These are phyloP conservation scores for Hirtodrosophila histrioides DNA, from an alignment of 2,888 invertebrate species.

Conservation along the genomic window DNA sequence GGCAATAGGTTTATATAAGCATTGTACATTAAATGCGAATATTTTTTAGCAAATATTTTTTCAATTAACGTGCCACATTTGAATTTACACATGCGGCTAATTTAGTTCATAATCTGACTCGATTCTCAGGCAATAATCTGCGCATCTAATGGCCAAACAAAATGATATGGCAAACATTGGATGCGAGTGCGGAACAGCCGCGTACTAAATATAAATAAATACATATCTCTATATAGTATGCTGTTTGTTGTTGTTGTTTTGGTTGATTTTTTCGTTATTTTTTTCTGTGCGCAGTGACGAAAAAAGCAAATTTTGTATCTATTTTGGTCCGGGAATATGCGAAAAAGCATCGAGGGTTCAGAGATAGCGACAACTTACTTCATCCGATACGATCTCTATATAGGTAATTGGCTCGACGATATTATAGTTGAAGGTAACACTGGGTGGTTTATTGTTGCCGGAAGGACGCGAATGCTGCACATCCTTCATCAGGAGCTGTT, in stretches of 20 bases:
- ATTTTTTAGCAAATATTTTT: slow-evolving; percentile 2
- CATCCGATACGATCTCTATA: slow-evolving; percentile 77
- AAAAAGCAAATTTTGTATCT: slow-evolving; percentile 51
- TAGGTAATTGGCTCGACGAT: slow-evolving; percentile 77
- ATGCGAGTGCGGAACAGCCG: slow-evolving; percentile 15
- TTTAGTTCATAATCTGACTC: slow-evolving; percentile 23
- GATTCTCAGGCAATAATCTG: slow-evolving; percentile 37
- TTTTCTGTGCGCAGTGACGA: slow-evolving; percentile 40
- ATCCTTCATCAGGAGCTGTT: slow-evolving; percentile 81
- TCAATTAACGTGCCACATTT: slow-evolving; percentile 21
- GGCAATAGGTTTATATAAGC: slow-evolving; percentile 21
- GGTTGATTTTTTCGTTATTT: background rate
- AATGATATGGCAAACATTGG: slow-evolving; percentile 27
- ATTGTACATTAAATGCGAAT: background rate
- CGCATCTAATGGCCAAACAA: slow-evolving; percentile 40
- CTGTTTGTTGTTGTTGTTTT: slow-evolving; percentile 42
- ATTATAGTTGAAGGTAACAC: slow-evolving; percentile 76
- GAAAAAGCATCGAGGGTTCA: slow-evolving; percentile 42
- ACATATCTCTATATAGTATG: slow-evolving; percentile 38
- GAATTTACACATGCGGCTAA: slow-evolving; percentile 3
- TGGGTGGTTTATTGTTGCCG: slow-evolving; percentile 57
- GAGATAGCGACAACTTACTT: slow-evolving; percentile 69
- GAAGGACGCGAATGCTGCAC: slow-evolving; percentile 69
- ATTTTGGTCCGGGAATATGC: slow-evolving; percentile 57
- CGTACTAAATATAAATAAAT: slow-evolving; percentile 59